These are phyloP conservation scores for Nemotelus pantherinus DNA, from an alignment of 2,888 invertebrate genomes.

Conservation along the genomic window DNA sequence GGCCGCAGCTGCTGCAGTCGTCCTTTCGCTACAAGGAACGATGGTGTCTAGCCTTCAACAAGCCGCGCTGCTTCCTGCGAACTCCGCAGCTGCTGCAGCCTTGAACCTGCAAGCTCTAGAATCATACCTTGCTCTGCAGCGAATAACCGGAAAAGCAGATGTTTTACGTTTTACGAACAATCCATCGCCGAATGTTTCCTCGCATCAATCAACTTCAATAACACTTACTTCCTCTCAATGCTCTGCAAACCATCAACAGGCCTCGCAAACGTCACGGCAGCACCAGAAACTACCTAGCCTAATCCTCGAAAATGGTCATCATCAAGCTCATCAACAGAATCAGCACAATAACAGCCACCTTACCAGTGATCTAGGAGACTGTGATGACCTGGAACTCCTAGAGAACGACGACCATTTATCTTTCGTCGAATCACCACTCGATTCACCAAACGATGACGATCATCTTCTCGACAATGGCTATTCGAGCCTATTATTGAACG, in stretches of 20 bases:
- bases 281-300: constrained; percentile 45
- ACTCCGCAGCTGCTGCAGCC: constrained; percentile 85
- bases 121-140: constrained; percentile 84
- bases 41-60: constrained; percentile 86
- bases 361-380: constrained; percentile 71
- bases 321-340: constrained; percentile 63
- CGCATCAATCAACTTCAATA: constrained; percentile 24
- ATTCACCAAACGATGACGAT: constrained; percentile 64
- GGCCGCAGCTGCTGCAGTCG: constrained; percentile 73
- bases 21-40: constrained; percentile 83
- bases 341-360: constrained; percentile 63
- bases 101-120: constrained; percentile 86
- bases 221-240: background rate
- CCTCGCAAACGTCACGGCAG: constrained; percentile 48
- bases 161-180: constrained; percentile 68
- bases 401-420: constrained; percentile 80
- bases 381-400: constrained; percentile 77
- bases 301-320: constrained; percentile 38
- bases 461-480: constrained; percentile 74
- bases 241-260: constrained; percentile 45
- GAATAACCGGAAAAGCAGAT: constrained; percentile 77
- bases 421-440: constrained; percentile 68
- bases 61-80: constrained; percentile 82
- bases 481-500: constrained; percentile 76
- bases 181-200: constrained; percentile 21